These are phyloP conservation scores for Ailurus styani DNA, from an alignment of 2,113 vertebrate species.

Conservation along the genomic window DNA sequence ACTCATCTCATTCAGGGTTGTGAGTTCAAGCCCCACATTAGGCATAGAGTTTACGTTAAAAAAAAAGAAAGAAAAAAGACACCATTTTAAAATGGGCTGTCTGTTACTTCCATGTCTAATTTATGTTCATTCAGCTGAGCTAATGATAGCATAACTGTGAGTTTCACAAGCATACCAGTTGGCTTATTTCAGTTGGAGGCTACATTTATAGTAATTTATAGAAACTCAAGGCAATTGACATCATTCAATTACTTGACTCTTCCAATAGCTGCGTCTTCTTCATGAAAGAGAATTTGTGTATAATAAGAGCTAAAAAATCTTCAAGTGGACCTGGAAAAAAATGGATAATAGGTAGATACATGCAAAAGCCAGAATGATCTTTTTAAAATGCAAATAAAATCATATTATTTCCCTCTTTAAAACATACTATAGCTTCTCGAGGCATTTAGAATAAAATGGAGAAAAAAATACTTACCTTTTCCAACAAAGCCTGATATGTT, in stretches of 20 bases:
- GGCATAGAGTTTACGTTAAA: too few species aligned
- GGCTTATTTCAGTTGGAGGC: slow-evolving; percentile 53
- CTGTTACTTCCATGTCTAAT: slow-evolving; percentile 53
- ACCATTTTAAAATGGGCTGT: slow-evolving; percentile 42
- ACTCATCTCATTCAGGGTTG: too few species aligned
- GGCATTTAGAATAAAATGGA: background rate
- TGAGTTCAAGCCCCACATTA: too few species aligned
- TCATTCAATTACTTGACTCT: slow-evolving; percentile 54
- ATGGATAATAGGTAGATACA: background rate
- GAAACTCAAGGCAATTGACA: slow-evolving; percentile 24
- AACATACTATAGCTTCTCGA: background rate
- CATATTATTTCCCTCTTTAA: background rate
- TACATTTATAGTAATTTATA: slow-evolving; percentile 57
- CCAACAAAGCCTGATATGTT: background rate
- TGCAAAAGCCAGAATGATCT: background rate
- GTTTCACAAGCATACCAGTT: slow-evolving; percentile 31
- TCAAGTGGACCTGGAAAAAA: background rate
- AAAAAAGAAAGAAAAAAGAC: slow-evolving; percentile 32
- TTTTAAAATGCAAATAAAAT: background rate
- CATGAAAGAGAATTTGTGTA: background rate
- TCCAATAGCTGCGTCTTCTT: background rate
- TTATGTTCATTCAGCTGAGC: slow-evolving; percentile 59
- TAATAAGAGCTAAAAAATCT: background rate
- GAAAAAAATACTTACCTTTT: background rate
- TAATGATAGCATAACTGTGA: slow-evolving; percentile 57